Evolutionary conservation across 2,113 vertebrate genomes (phyloP).

Genomic region (Ageneiosus marmoratus): DNA sequence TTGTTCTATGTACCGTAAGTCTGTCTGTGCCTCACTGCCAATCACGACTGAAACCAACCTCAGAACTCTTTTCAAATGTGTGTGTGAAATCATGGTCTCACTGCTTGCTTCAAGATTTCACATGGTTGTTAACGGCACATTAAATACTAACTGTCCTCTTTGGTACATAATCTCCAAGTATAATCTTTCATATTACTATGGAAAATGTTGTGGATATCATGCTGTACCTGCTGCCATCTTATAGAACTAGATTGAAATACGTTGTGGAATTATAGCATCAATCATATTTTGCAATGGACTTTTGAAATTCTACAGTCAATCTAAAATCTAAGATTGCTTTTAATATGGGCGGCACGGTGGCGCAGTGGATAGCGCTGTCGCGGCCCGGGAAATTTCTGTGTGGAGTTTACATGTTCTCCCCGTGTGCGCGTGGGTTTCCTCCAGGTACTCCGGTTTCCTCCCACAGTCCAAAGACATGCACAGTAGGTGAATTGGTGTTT

Average conservation of each 20-base stretch:
- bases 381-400: too few relatives aligned
- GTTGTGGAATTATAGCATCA: neutral
- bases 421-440: too few relatives aligned
- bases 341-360: too few relatives aligned
- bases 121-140: neutral
- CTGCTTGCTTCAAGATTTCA: neutral
- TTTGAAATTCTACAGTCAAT: neutral
- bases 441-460: too few relatives aligned
- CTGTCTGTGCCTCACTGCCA: neutral
- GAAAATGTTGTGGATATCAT: neutral
- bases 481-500: too few relatives aligned
- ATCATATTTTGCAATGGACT: neutral
- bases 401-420: neutral
- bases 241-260: neutral
- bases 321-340: neutral
- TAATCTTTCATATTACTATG: neutral
- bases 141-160: neutral
- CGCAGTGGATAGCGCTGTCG: too few relatives aligned
- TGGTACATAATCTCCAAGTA: neutral
- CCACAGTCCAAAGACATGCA: too few relatives aligned
- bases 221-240: neutral
- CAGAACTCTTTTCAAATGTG: neutral
- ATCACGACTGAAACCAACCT: neutral
- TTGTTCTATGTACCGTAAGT: neutral
- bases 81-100: neutral